Conservation (phyloP, 2,797 vertebrate genomes). For the Esox lucius region DNA sequence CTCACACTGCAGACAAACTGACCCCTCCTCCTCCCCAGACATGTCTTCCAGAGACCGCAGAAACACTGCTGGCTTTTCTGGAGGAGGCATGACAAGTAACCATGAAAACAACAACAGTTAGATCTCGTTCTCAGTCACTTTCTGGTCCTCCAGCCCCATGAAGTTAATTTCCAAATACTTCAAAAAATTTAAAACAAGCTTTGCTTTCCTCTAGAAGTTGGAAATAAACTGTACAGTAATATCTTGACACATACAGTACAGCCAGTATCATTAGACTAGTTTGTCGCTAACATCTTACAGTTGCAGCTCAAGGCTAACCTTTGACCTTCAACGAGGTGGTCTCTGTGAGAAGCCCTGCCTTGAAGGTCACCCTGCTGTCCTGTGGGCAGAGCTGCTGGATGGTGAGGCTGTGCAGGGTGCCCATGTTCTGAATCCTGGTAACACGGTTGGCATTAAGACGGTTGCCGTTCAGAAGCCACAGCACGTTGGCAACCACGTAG, state of each 20-base stretch:
- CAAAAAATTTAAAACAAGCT: too few species aligned
- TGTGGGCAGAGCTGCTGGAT: conserved; percentile 81
- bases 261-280: background rate
- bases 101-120: background rate
- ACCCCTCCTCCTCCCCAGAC: conserved; percentile 80
- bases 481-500: conserved; percentile 84
- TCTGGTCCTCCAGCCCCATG: too few species aligned
- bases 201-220: background rate
- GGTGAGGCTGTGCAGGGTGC: conserved; percentile 80
- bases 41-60: conserved; percentile 86
- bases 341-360: conserved; percentile 78
- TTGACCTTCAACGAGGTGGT: conserved; percentile 81
- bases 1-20: conserved; percentile 84
- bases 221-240: background rate
- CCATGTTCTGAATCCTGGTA: conserved; percentile 83
- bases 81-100: background rate
- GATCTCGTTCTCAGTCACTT: background rate
- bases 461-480: conserved; percentile 88
- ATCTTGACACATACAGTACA: background rate
- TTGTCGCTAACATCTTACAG: background rate
- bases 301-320: conserved; percentile 72
- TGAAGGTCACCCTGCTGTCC: conserved; percentile 81
- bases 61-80: conserved; percentile 89
- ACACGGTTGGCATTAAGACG: conserved; percentile 81
- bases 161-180: too few species aligned